Percentiles rank a stretch among this genome's conserved stretches.
phyloP scores from a whole-genome alignment of 1,140 invertebrate genomes.

The Odontomachus brunneus region DNA sequence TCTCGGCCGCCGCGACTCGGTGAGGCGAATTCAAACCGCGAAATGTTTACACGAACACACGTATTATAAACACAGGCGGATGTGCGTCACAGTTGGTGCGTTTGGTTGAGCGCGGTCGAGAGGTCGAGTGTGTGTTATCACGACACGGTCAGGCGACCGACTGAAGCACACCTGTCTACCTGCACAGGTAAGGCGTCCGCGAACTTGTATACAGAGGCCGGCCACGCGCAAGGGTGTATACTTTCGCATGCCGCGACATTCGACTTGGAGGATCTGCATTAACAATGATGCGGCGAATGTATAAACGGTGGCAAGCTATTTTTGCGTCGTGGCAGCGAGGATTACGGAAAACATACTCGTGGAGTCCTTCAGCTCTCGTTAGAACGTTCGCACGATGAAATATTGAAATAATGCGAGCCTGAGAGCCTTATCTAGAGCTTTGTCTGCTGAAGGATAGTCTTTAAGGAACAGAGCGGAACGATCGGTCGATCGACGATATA shows the following conservation, averaged over 20 bases:
- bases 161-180: slow-evolving; percentile 55
- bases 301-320: slow-evolving; percentile 1
- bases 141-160: slow-evolving; percentile 39
- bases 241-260: background rate
- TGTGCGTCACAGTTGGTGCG: background rate
- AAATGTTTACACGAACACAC: background rate
- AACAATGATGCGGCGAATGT: slow-evolving; percentile 17
- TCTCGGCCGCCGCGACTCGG: background rate
- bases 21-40: background rate
- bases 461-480: no score
- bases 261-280: slow-evolving; percentile 9
- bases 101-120: background rate
- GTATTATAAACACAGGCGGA: background rate
- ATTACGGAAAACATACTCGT: background rate
- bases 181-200: slow-evolving; percentile 16
- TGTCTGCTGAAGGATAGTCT: no score
- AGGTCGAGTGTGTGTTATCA: slow-evolving; percentile 28
- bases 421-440: no score
- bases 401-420: background rate
- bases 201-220: background rate
- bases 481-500: no score
- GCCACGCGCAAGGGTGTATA: background rate
- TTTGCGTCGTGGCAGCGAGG: background rate
- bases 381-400: background rate
- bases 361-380: background rate